Percentiles rank a stretch among this genome's conserved stretches.
These are phyloP conservation scores for Melipona quadrifasciata DNA, from an alignment of 1,140 invertebrate genomes.

Conservation along the genomic window DNA sequence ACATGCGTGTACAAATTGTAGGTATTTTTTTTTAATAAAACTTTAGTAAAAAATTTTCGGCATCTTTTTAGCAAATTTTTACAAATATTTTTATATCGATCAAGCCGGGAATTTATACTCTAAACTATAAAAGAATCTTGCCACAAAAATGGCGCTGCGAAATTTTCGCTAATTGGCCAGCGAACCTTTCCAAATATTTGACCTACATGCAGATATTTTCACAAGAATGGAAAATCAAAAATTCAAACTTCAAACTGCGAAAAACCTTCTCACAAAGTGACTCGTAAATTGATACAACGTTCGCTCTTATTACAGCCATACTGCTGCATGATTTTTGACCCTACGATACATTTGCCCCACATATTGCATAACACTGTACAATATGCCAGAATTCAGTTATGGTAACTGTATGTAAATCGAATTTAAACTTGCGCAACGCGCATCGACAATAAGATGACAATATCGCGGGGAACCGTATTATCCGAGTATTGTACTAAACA, in stretches of 20 bases:
- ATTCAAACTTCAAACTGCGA: background rate
- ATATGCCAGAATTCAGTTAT: background rate
- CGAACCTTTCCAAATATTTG: no score
- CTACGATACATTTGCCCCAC: background rate
- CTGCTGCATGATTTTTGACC: background rate
- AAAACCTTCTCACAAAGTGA: background rate
- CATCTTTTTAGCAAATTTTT: no score
- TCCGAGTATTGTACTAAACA: background rate
- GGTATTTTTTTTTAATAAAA: no score
- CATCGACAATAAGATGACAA: background rate
- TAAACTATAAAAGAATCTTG: background rate
- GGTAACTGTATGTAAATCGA: constrained; percentile 2
- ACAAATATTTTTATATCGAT: background rate
- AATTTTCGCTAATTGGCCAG: no score
- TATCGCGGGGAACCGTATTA: background rate
- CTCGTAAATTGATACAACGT: background rate
- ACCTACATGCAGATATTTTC: no score
- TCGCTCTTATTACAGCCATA: background rate
- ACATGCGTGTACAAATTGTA: no score
- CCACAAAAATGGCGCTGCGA: no score
- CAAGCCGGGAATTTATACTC: background rate
- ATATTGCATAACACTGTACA: background rate
- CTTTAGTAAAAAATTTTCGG: no score
- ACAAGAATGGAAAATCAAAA: background rate
- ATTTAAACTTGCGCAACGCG: constrained; percentile 2